Conservation (phyloP, 1,140 invertebrate species). For the Drosophila suzukii region DNA sequence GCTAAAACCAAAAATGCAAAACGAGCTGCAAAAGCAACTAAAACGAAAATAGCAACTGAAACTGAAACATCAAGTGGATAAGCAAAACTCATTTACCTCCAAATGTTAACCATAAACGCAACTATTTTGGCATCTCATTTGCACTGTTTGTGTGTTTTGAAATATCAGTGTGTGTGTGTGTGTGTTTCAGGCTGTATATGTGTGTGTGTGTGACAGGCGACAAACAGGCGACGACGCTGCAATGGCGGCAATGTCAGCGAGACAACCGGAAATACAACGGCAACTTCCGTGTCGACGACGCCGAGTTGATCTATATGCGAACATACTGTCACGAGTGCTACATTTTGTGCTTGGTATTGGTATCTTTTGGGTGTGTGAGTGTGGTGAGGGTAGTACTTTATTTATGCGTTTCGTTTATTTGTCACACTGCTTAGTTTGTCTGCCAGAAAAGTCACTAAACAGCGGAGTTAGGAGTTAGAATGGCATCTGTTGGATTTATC, state of each 20-base stretch:
- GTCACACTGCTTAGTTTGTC: conserved; percentile 14
- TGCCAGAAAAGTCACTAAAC: not conserved
- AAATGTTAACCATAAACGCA: conserved; percentile 75
- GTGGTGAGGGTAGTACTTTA: conserved; percentile 24
- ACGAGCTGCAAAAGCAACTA: conserved; percentile 13
- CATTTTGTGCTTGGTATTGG: conserved; percentile 9
- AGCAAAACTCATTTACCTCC: conserved; percentile 73
- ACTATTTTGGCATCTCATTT: conserved; percentile 80
- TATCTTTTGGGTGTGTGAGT: not conserved
- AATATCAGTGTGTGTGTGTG: not conserved
- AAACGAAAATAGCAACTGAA: conserved; percentile 23
- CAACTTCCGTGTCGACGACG: conserved; percentile 70
- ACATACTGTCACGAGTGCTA: conserved; percentile 35
- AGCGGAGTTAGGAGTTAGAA: not conserved
- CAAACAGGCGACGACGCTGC: conserved; percentile 54
- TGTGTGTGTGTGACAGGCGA: conserved; percentile 51
- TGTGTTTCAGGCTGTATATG: too few relatives aligned
- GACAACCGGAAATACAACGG: conserved; percentile 72
- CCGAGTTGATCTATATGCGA: conserved; percentile 64
- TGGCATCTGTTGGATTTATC: not conserved
- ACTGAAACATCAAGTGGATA: conserved; percentile 46
- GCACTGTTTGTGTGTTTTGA: conserved; percentile 22
- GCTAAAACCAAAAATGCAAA: conserved; percentile 50
- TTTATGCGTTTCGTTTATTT: conserved; percentile 56
- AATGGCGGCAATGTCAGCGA: conserved; percentile 51